Evolutionary conservation across 2,888 invertebrate genomes (phyloP).

Genomic region (Chrysolina americana): DNA sequence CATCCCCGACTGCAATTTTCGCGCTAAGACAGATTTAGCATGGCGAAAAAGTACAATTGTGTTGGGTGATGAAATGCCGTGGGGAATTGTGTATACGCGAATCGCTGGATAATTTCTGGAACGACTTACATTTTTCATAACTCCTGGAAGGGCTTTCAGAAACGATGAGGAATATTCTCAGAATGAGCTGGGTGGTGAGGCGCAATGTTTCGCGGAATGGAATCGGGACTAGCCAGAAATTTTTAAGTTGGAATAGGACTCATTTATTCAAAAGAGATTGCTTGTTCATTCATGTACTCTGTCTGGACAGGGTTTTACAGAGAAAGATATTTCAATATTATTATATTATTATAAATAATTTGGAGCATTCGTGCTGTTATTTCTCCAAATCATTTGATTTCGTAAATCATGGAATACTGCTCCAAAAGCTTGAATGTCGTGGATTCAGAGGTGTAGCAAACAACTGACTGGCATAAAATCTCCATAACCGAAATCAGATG

Average conservation of each 20-base stretch:
- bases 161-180: conserved; percentile 4
- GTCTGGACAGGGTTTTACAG: too few species aligned
- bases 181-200: neutral
- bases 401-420: too few species aligned
- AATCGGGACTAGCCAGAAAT: neutral
- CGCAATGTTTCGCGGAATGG: neutral
- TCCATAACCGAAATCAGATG: too few species aligned
- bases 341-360: too few species aligned
- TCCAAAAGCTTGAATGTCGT: too few species aligned
- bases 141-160: conserved; percentile 13
- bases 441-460: too few species aligned
- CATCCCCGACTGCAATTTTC: conserved; percentile 49
- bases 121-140: conserved; percentile 24
- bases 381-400: too few species aligned
- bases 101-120: conserved; percentile 43
- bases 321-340: too few species aligned
- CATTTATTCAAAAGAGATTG: too few species aligned
- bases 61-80: conserved; percentile 46
- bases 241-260: neutral
- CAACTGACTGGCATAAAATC: too few species aligned
- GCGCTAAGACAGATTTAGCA: conserved; percentile 49
- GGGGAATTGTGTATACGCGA: conserved; percentile 46
- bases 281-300: too few species aligned
- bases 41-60: conserved; percentile 49
- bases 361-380: too few species aligned